Base-by-base conservation (phyloP, 2,797 vertebrate species). In the Macropus fuliginosus region DNA sequence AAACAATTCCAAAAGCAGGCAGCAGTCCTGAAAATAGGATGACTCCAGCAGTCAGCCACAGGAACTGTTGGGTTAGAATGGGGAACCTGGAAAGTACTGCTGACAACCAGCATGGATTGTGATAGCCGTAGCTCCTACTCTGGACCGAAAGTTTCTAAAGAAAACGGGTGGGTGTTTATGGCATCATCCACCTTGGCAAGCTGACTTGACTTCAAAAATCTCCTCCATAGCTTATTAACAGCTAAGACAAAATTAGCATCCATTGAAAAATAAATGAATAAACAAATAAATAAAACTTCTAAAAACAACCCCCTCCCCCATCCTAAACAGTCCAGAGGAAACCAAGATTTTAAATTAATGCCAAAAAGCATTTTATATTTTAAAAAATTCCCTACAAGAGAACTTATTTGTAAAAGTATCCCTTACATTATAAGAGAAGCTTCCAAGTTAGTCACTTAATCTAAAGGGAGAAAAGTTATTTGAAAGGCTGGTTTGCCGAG, bases 61-160 rank as follows among this genome's bases (percentile, higher is more conserved):
- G 55, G 81, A 54, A 54, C 54, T n/a, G 89, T 46, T 57, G 52
- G 92, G 91, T 55, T 81, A 34, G 54, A 81, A 55, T 13, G 46
- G 46, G 54, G 52, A 93, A 28, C 74, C 74, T 87, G 24, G 8
- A 87, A 87, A 87, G 40, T 24, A 46, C 74, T 27, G 8, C 8
- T 4, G 9, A 87, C 40, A 94, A 98, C 96, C 56, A 93, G 96
- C 95, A 93, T 0, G 5, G 94, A 92, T 54, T 40, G 91, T 0
- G 0, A 92, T 95, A 98, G 96, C 95, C 95, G 46, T 27, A 98
- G 97, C 97, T 96, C 95, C 91, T 95, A 97, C 94, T 93, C 18
- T 0, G 92, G 4, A 93, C 62, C 8, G 1, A n/a, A 91, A 87
- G 40, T 87, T 87, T 87, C 40, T 87, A 87, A 46, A 87, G 74